Conservation (phyloP, 2,797 vertebrate species). For the Orestias chungarensis region DNA sequence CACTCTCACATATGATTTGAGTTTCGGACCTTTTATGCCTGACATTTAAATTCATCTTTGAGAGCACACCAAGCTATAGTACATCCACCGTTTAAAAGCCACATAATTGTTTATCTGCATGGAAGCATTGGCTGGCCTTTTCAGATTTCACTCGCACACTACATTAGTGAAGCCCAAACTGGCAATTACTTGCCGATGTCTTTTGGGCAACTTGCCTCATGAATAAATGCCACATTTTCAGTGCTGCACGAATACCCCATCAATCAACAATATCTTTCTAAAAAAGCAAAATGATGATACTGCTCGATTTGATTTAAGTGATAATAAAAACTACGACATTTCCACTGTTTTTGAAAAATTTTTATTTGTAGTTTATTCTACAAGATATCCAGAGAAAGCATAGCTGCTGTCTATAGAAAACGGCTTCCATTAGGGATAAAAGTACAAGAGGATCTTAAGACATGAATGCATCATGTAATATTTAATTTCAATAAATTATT, state of each 20-base stretch:
- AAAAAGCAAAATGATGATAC: slow-evolving; percentile 25
- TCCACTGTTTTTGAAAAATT: not conserved
- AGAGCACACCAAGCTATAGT: slow-evolving; percentile 75
- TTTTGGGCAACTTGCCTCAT: slow-evolving; percentile 76
- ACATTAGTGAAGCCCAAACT: slow-evolving; percentile 83
- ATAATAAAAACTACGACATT: not conserved
- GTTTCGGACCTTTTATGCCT: slow-evolving; percentile 72
- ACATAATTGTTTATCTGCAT: slow-evolving; percentile 83
- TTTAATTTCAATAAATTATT: not conserved
- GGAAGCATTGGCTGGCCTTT: slow-evolving; percentile 81
- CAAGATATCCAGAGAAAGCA: not conserved
- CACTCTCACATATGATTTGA: slow-evolving; percentile 53
- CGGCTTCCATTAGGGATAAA: not conserved
- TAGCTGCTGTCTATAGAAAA: not conserved
- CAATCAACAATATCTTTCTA: slow-evolving; percentile 52
- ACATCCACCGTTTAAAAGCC: slow-evolving; percentile 77
- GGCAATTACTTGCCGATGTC: slow-evolving; percentile 79
- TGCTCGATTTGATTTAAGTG: not conserved
- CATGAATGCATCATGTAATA: not conserved
- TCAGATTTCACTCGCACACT: slow-evolving; percentile 76
- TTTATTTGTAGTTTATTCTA: not conserved
- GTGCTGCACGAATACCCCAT: slow-evolving; percentile 58
- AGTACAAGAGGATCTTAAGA: not conserved
- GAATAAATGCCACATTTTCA: slow-evolving; percentile 77
- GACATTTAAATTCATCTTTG: slow-evolving; percentile 82